Evolutionary conservation across 1,140 invertebrate species (phyloP).

Genomic region (Archegozetes longisetosus): DNA sequence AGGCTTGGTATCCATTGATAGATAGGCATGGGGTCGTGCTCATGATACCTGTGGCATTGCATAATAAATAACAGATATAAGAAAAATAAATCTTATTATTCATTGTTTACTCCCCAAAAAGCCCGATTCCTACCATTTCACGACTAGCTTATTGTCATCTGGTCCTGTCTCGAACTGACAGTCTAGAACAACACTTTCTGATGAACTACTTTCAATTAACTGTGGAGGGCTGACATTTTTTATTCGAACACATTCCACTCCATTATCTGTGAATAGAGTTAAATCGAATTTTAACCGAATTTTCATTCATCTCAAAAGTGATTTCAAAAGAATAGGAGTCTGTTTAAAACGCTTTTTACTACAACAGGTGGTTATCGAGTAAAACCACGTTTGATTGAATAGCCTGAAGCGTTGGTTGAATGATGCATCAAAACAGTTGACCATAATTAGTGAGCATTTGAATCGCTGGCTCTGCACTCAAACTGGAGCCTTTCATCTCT

Average conservation of each 20-base stretch:
- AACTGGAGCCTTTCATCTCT: too few species aligned
- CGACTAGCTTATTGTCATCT: background rate
- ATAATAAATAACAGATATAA: too few species aligned
- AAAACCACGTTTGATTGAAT: background rate
- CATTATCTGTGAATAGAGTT: background rate
- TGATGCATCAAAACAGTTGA: too few species aligned
- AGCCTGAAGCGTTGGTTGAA: background rate
- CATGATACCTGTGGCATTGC: slow-evolving; percentile 5
- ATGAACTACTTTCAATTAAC: background rate
- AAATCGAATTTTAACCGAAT: too few species aligned
- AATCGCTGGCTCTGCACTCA: too few species aligned
- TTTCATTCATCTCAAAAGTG: too few species aligned
- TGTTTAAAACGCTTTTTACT: background rate
- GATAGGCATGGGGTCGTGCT: slow-evolving; percentile 1
- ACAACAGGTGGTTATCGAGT: background rate
- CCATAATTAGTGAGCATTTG: too few species aligned
- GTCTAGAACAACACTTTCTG: slow-evolving; percentile 7
- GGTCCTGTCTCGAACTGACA: slow-evolving; percentile 8
- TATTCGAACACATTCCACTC: slow-evolving; percentile 7
- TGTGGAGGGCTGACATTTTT: slow-evolving; percentile 1
- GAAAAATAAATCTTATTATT: too few species aligned
- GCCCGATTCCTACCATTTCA: background rate
- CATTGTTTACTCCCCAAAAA: too few species aligned
- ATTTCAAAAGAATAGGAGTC: background rate
- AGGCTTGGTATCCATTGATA: slow-evolving; percentile 16